Conservation (phyloP, 2,113 vertebrate species). For the Paratilapia polleni region DNA sequence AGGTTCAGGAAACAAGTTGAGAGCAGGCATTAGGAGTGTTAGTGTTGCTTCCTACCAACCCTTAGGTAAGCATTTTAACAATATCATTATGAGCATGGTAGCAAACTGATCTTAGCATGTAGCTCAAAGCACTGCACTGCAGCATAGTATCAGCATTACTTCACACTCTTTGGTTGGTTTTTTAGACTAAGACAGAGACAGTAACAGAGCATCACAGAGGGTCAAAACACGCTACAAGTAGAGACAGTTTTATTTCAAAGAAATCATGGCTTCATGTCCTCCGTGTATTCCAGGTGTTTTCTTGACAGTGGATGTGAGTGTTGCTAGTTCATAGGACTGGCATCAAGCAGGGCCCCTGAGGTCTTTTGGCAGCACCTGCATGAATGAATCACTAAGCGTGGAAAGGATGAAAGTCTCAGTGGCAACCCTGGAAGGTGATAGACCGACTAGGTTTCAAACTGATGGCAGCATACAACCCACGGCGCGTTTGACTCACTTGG, state of each 20-base stretch:
- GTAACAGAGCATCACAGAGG: not conserved
- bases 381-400: slow-evolving; percentile 40
- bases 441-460: not conserved
- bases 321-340: slow-evolving; percentile 25
- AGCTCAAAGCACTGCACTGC: not conserved
- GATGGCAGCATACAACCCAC: slow-evolving; percentile 20
- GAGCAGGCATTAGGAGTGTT: not conserved
- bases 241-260: not conserved
- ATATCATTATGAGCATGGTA: not conserved
- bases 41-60: not conserved
- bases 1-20: not conserved
- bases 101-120: not conserved
- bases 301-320: slow-evolving; percentile 32
- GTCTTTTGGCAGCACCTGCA: slow-evolving; percentile 47
- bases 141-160: not conserved
- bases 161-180: not conserved
- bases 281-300: slow-evolving; percentile 22
- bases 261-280: not conserved
- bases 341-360: slow-evolving; percentile 20
- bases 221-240: not conserved
- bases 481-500: slow-evolving; percentile 5
- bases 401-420: slow-evolving; percentile 25
- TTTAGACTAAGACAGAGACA: not conserved
- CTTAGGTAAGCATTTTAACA: not conserved
- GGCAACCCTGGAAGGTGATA: slow-evolving; percentile 31